phyloP scores from a whole-genome alignment of 53 echinoderm and acorn worm genomes.

The Apostichopus leukothele region DNA sequence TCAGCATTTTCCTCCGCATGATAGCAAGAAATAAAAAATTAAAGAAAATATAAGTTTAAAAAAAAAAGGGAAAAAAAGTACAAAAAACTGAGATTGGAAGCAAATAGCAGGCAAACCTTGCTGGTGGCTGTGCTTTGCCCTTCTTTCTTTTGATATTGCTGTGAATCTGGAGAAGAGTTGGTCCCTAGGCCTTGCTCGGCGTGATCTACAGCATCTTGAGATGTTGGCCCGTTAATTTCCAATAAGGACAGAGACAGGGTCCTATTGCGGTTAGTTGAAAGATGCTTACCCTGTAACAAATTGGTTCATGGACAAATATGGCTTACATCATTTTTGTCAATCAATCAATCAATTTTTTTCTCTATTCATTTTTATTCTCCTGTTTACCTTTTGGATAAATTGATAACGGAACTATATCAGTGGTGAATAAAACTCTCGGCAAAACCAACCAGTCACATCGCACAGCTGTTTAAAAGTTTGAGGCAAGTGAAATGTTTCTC shows the following conservation, averaged over 20 bases:
- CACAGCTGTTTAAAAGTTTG: too few relatives aligned
- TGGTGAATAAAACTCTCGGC: too few relatives aligned
- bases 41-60: neutral
- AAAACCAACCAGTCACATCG: too few relatives aligned
- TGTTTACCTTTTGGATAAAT: neutral
- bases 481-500: too few relatives aligned
- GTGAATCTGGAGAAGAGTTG: neutral
- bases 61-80: neutral
- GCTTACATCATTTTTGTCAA: conserved; percentile 1
- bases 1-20: neutral
- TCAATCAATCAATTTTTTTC: neutral
- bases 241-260: conserved; percentile 27
- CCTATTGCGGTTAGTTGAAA: conserved; percentile 36
- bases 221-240: conserved; percentile 7
- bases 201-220: conserved; percentile 7
- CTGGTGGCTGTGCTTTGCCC: conserved; percentile 30
- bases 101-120: conserved; percentile 42
- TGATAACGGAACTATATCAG: neutral
- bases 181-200: neutral
- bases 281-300: conserved; percentile 26
- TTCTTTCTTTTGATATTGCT: conserved; percentile 40
- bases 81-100: neutral
- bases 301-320: conserved; percentile 20
- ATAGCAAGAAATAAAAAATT: neutral
- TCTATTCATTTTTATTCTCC: neutral